Evolutionary conservation across 2,797 vertebrate species (phyloP).

Genomic region (Acrossocheilus fasciatus): DNA sequence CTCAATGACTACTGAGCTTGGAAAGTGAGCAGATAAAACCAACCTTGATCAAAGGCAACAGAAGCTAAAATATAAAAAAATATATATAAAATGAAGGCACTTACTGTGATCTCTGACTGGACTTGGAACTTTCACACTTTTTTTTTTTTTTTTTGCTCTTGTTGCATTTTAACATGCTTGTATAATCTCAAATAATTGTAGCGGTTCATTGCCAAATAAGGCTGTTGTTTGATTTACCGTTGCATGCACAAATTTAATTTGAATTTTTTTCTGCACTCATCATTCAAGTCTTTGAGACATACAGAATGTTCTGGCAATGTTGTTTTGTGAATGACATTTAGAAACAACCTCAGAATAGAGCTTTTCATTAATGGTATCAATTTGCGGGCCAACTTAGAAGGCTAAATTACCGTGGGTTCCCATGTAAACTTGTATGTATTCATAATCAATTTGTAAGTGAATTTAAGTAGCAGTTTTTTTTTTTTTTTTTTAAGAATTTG

Average conservation of each 20-base stretch:
- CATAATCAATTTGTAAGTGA: background rate
- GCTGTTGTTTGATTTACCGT: background rate
- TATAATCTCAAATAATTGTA: constrained; percentile 16
- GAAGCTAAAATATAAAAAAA: constrained; percentile 50
- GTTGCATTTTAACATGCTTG: constrained; percentile 35
- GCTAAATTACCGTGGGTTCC: background rate
- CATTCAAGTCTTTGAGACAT: background rate
- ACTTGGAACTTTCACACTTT: constrained; percentile 41
- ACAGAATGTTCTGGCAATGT: background rate
- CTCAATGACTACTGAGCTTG: constrained; percentile 41
- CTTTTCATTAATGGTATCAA: background rate
- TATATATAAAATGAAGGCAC: background rate
- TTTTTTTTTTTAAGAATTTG: background rate
- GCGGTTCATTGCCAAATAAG: background rate
- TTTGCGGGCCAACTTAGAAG: background rate
- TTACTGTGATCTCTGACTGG: constrained; percentile 66
- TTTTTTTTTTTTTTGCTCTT: constrained; percentile 22
- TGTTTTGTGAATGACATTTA: background rate
- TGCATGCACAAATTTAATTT: background rate
- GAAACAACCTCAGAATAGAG: background rate
- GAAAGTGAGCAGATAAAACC: constrained; percentile 64
- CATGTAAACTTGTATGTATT: background rate
- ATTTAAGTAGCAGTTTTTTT: background rate
- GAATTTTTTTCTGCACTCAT: background rate
- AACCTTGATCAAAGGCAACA: constrained; percentile 61